Percentiles rank a stretch among this genome's conserved stretches.
Evolutionary conservation across 2,113 vertebrate genomes (phyloP).

Genomic region (Lampris megalopsis): DNA sequence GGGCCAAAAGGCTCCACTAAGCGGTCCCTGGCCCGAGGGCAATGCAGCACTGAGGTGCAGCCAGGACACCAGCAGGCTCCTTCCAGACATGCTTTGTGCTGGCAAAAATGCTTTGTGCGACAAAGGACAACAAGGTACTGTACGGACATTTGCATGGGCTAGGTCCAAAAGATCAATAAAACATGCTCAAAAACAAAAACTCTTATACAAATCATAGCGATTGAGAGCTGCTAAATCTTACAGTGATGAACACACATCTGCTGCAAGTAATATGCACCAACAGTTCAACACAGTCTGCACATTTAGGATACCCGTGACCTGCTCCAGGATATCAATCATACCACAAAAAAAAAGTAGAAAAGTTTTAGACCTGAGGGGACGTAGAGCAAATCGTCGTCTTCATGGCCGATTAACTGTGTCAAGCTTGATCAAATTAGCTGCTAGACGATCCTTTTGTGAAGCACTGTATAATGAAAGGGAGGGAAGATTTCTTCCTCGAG

Average conservation of each 20-base stretch:
- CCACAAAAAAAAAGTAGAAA: not conserved
- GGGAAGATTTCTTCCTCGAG: constrained; percentile 28
- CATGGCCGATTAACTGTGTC: constrained; percentile 44
- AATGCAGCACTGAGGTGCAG: constrained; percentile 29
- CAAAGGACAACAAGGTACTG: not conserved
- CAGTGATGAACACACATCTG: constrained; percentile 3
- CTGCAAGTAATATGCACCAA: constrained; percentile 9
- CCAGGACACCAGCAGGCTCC: constrained; percentile 21
- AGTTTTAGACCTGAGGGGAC: not conserved
- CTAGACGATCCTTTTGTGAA: constrained; percentile 37
- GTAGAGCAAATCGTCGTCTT: not conserved
- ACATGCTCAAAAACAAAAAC: too few relatives aligned
- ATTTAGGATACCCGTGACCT: constrained; percentile 30
- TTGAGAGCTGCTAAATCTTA: not conserved
- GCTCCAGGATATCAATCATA: not conserved
- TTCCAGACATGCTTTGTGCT: constrained; percentile 22
- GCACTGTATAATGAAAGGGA: not conserved
- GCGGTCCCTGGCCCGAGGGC: constrained; percentile 59
- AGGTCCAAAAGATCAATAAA: too few relatives aligned
- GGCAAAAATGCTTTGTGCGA: not conserved
- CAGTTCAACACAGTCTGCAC: constrained; percentile 15
- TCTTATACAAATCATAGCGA: too few relatives aligned
- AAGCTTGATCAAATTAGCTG: constrained; percentile 41
- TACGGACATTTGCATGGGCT: not conserved
- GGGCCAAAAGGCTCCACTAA: constrained; percentile 60